Conservation (phyloP, 2,797 vertebrate genomes). For the Microhierax caerulescens region DNA sequence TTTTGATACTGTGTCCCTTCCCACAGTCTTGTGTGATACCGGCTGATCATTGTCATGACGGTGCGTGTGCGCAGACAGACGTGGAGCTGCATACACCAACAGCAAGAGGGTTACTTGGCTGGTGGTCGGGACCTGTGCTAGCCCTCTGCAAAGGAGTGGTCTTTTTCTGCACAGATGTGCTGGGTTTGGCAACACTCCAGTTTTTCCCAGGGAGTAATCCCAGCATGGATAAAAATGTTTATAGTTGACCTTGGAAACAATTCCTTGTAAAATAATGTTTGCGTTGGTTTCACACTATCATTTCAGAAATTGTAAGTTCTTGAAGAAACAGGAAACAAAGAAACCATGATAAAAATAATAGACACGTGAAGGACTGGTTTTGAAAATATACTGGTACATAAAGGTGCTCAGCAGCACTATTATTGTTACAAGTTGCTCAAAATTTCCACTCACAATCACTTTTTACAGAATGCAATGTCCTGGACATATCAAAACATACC, state of each 20-base stretch:
- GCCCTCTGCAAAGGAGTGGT: not conserved
- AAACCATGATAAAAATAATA: not conserved
- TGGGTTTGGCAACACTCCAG: not conserved
- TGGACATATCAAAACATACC: not conserved
- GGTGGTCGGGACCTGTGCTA: not conserved
- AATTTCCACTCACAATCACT: constrained; percentile 6
- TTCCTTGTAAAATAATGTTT: not conserved
- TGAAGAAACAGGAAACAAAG: not conserved
- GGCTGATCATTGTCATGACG: not conserved
- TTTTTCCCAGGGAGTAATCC: not conserved
- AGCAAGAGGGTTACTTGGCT: not conserved
- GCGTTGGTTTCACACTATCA: not conserved
- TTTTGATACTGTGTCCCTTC: not conserved
- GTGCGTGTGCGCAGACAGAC: not conserved
- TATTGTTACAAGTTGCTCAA: constrained; percentile 2
- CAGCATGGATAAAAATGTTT: not conserved
- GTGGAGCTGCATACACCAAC: not conserved
- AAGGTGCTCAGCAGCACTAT: not conserved
- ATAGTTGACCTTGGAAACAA: not conserved
- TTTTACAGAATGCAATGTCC: constrained; percentile 10
- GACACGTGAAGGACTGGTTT: not conserved
- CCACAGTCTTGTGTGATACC: not conserved
- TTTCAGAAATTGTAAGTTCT: not conserved
- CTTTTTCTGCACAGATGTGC: not conserved
- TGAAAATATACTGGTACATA: not conserved